Base-by-base conservation (phyloP, 2,797 vertebrate species). In the Telmatherina bonti region DNA sequence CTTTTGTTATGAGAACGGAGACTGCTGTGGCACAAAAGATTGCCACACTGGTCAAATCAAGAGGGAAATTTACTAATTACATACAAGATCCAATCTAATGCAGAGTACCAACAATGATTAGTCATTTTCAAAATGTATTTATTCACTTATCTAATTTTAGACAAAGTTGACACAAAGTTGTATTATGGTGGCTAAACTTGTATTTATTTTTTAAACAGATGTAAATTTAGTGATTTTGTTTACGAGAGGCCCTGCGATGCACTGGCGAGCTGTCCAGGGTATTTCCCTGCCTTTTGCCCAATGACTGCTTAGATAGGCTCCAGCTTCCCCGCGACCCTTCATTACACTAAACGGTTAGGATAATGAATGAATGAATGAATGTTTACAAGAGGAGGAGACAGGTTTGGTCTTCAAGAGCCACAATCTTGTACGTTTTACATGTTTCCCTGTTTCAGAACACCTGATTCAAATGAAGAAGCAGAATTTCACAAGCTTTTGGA, bases 31-130 rank as follows among this genome's bases (percentile, higher is more conserved):
- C 74, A 80, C 77, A 82, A 72, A 68, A 67, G 73, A 89, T 68
- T 62, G 83, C 90, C 91, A 88, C 74, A 71, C 68, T 77, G 89
- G 88, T 91, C 90, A 92, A 77, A 83, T 87, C 81, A 83, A 86
- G 68, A 57, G 82, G 77, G 74, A 79, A 84, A 82, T 62, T n/a
- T 70, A 54, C 83, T 88, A 86, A 91, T 88, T 89, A 79, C 83
- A 89, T 74, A 85, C 54, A 33, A 80, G 70, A 85, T 81, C 65
- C 18, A 78, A 60, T 84, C 72, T 55, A 76, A 72, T 35, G 24
- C 61, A 60, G 61, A 80, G 86, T 58, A 38, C 31, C 49, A 70
- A 73, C 68, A 68, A 78, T 55, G 54, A 61, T 55, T 76, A 61
- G 27, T 62, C 15, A 68, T 62, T 70, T 69, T 27, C 67, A 3